phyloP scores from a whole-genome alignment of 2,888 invertebrate genomes.

The Tubulanus polymorphus region DNA sequence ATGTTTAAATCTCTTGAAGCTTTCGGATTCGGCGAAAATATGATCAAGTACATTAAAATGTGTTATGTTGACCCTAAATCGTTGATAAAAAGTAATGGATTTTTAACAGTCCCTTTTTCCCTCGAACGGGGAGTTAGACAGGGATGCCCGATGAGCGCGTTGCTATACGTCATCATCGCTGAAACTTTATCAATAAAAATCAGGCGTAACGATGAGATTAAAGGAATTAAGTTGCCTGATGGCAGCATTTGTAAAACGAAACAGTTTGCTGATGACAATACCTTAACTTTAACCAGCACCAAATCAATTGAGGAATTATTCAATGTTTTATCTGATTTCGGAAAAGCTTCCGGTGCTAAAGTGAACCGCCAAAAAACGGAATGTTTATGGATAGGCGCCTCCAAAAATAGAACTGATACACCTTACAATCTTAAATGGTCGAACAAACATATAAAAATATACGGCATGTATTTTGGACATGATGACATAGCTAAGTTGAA shows the following conservation, averaged over 20 bases:
- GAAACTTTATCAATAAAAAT: slow-evolving; percentile 8
- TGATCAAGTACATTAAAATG: slow-evolving; percentile 22
- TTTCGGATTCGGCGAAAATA: slow-evolving; percentile 22
- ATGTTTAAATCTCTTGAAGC: slow-evolving; percentile 18
- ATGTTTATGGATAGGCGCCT: too few species aligned
- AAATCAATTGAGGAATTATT: neutral
- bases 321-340: slow-evolving; percentile 1
- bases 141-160: slow-evolving; percentile 7
- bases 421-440: too few species aligned
- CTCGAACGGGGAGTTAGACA: slow-evolving; percentile 9
- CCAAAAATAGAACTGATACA: too few species aligned
- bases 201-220: slow-evolving; percentile 6
- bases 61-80: slow-evolving; percentile 15
- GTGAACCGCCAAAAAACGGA: slow-evolving; percentile 2
- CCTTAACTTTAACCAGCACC: neutral
- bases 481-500: too few species aligned
- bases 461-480: too few species aligned
- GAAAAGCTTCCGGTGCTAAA: slow-evolving; percentile 5
- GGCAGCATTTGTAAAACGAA: slow-evolving; percentile 6
- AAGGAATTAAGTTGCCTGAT: slow-evolving; percentile 13
- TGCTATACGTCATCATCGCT: slow-evolving; percentile 5
- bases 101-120: slow-evolving; percentile 2
- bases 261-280: slow-evolving; percentile 11
- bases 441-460: too few species aligned
- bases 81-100: slow-evolving; percentile 7